phyloP scores from a whole-genome alignment of 2,888 invertebrate genomes.

The Scrobipalpa atriplicella region DNA sequence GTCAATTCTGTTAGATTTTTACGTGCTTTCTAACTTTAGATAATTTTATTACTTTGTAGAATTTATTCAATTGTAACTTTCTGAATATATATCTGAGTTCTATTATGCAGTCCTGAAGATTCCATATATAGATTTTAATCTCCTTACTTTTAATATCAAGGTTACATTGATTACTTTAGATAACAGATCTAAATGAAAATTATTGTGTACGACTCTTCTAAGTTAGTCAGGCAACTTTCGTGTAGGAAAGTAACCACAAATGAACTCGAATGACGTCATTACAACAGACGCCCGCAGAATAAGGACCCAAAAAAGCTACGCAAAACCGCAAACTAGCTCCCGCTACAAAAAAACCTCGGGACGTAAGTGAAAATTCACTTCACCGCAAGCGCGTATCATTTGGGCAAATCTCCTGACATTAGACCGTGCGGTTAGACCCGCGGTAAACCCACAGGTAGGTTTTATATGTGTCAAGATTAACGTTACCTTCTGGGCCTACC shows the following conservation, averaged over 20 bases:
- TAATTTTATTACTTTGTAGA: background rate
- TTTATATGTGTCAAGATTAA: conserved; percentile 7
- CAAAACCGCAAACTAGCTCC: conserved; percentile 1
- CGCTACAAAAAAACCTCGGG: background rate
- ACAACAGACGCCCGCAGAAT: background rate
- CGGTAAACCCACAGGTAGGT: conserved; percentile 5
- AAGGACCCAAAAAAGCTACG: background rate
- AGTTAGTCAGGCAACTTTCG: too few relatives aligned
- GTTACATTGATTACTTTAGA: too few relatives aligned
- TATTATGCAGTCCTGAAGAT: too few relatives aligned
- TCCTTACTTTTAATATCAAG: too few relatives aligned
- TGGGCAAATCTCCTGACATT: conserved; percentile 9
- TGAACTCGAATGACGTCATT: background rate
- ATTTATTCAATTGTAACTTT: background rate
- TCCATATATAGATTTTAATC: too few relatives aligned
- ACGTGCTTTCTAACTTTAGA: background rate
- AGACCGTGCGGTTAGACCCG: conserved; percentile 4
- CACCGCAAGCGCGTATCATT: conserved; percentile 15
- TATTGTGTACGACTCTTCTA: too few relatives aligned
- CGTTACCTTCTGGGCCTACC: background rate
- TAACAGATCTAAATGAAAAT: too few relatives aligned
- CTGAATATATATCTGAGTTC: too few relatives aligned
- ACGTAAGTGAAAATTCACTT: conserved; percentile 10
- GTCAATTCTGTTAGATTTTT: background rate
- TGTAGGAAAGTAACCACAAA: background rate